phyloP scores from a whole-genome alignment of 1,140 invertebrate genomes.

The Hyles vespertilio region DNA sequence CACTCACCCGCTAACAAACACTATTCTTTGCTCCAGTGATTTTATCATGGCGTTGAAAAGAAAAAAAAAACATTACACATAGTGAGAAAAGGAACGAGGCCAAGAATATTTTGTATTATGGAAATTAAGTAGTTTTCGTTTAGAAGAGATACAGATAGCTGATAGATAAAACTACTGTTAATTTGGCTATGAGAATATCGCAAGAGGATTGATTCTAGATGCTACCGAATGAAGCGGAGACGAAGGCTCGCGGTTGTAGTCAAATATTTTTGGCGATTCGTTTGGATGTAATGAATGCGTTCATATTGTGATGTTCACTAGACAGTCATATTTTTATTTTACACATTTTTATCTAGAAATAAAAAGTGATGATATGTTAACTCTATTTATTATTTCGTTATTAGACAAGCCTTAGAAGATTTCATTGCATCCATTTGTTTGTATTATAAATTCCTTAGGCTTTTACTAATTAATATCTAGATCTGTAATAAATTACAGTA shows the following conservation, averaged over 20 bases:
- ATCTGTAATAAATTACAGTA: constrained; percentile 74
- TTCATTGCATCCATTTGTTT: constrained; percentile 29
- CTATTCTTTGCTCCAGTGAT: neutral
- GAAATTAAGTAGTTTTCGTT: too few species aligned
- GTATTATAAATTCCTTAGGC: constrained; percentile 35
- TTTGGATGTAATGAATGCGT: constrained; percentile 19
- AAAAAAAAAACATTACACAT: too few species aligned
- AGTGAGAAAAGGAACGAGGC: too few species aligned
- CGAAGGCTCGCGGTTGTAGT: neutral
- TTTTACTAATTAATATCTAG: constrained; percentile 43
- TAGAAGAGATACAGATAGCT: too few species aligned
- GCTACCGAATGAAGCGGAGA: too few species aligned
- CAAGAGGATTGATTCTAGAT: too few species aligned
- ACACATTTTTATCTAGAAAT: constrained; percentile 15
- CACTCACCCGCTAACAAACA: neutral
- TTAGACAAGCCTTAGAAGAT: constrained; percentile 16
- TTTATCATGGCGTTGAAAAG: too few species aligned
- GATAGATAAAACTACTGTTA: too few species aligned
- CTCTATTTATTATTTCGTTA: constrained; percentile 31
- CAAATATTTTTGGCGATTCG: neutral
- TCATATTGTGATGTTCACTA: constrained; percentile 23
- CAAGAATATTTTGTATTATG: too few species aligned
- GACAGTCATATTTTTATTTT: constrained; percentile 33
- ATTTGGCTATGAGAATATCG: too few species aligned
- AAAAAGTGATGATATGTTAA: constrained; percentile 20